Evolutionary conservation across 2,888 invertebrate genomes (phyloP).

Genomic region (Papilio elwesi): DNA sequence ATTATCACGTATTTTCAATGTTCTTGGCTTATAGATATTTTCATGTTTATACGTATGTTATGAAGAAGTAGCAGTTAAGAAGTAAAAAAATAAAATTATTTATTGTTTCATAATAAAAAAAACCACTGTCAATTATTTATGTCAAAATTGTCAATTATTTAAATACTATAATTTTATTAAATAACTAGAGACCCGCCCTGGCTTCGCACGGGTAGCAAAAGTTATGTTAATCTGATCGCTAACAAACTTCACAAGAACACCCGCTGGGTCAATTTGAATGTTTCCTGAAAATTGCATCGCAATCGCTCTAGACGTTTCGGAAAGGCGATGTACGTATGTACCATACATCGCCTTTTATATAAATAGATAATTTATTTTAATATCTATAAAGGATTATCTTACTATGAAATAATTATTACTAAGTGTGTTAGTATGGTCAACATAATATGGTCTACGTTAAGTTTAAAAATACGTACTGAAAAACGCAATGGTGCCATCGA

Average conservation of each 20-base stretch:
- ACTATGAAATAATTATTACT: too few relatives aligned
- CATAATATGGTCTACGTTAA: not conserved
- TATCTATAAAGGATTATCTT: too few relatives aligned
- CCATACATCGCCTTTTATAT: too few relatives aligned
- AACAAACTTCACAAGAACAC: too few relatives aligned
- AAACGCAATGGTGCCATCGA: slow-evolving; percentile 72
- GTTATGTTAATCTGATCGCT: too few relatives aligned
- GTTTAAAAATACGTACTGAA: slow-evolving; percentile 51
- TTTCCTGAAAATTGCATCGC: too few relatives aligned
- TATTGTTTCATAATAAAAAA: not conserved
- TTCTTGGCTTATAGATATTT: slow-evolving; percentile 29
- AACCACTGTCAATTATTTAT: too few relatives aligned
- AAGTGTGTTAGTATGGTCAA: not conserved
- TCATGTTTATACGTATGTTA: slow-evolving; percentile 19
- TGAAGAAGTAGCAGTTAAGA: not conserved
- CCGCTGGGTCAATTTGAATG: too few relatives aligned
- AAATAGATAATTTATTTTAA: too few relatives aligned
- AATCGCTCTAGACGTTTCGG: too few relatives aligned
- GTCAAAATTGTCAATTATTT: slow-evolving; percentile 38
- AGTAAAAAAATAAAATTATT: not conserved
- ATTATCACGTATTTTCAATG: slow-evolving; percentile 33
- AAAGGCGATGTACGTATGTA: too few relatives aligned
- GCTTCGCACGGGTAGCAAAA: too few relatives aligned
- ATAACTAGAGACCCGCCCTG: not conserved
- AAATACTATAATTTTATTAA: not conserved